Conservation (phyloP, 1,140 invertebrate genomes). For the Tetragnatha versicolor region DNA sequence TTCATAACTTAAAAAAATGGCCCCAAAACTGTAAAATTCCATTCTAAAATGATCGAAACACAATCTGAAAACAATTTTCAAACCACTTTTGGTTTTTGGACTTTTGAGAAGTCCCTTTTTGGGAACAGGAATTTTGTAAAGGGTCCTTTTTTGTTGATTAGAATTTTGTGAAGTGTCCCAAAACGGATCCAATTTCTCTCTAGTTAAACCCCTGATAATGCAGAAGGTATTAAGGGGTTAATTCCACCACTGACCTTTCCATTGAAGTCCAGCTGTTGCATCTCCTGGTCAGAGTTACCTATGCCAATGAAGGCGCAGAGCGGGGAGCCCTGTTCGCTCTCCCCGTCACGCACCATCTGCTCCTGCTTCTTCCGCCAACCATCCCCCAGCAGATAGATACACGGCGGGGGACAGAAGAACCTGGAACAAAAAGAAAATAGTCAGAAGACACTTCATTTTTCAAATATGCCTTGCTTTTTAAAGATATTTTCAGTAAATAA, state of each 20-base stretch:
- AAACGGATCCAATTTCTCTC: no score
- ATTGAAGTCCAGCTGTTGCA: conserved; percentile 97
- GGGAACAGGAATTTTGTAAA: no score
- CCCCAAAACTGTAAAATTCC: no score
- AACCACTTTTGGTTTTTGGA: no score
- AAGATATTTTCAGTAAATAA: not conserved
- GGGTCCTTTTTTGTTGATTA: no score
- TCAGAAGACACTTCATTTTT: not conserved
- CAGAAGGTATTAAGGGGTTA: no score
- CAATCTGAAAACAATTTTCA: no score
- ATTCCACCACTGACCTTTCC: conserved; percentile 68
- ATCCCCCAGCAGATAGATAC: conserved; percentile 96
- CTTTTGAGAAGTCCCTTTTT: no score
- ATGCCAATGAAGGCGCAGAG: conserved; percentile 98
- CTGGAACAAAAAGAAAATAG: conserved; percentile 5
- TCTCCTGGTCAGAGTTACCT: conserved; percentile 97
- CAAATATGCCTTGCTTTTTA: not conserved
- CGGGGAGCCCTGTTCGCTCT: conserved; percentile 87
- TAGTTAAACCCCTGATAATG: no score
- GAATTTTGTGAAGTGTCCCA: no score
- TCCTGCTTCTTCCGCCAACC: conserved; percentile 95
- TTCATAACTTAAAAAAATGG: no score
- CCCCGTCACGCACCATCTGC: conserved; percentile 81
- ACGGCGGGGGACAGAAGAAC: conserved; percentile 99
- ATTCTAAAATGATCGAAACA: no score